These are phyloP conservation scores for Scomber japonicus DNA, from an alignment of 2,113 vertebrate species.

Conservation along the genomic window DNA sequence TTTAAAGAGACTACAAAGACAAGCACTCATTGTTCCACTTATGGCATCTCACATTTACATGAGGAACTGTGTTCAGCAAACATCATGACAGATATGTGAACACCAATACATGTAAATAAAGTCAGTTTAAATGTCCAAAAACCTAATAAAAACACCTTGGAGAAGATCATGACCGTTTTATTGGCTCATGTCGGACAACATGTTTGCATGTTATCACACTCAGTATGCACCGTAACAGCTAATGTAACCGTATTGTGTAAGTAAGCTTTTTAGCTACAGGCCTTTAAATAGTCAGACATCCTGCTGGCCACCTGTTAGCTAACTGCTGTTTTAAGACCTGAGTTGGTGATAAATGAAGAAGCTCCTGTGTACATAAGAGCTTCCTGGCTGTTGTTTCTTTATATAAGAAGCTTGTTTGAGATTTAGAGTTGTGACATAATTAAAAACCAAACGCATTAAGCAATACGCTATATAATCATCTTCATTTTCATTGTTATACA, in stretches of 20 bases:
- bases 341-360: conserved; percentile 43
- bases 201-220: conserved; percentile 35
- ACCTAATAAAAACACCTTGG: conserved; percentile 2
- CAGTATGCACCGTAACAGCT: conserved; percentile 6
- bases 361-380: conserved; percentile 50
- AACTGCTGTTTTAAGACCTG: conserved; percentile 52
- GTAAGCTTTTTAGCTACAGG: conserved; percentile 48
- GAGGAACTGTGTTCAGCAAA: background rate
- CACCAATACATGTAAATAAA: background rate
- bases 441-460: conserved; percentile 1
- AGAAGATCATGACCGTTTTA: conserved; percentile 12
- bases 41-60: background rate
- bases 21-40: background rate
- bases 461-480: background rate
- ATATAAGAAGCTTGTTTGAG: conserved; percentile 31
- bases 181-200: background rate
- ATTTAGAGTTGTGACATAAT: conserved; percentile 36
- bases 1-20: background rate
- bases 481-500: background rate
- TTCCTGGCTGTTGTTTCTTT: background rate
- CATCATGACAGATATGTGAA: too few relatives aligned
- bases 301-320: conserved; percentile 74
- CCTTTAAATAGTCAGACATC: conserved; percentile 75
- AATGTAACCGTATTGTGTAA: conserved; percentile 67
- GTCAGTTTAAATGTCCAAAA: background rate